Conservation (phyloP, 2,888 invertebrate species). For the Mechanitis mazaeus region DNA sequence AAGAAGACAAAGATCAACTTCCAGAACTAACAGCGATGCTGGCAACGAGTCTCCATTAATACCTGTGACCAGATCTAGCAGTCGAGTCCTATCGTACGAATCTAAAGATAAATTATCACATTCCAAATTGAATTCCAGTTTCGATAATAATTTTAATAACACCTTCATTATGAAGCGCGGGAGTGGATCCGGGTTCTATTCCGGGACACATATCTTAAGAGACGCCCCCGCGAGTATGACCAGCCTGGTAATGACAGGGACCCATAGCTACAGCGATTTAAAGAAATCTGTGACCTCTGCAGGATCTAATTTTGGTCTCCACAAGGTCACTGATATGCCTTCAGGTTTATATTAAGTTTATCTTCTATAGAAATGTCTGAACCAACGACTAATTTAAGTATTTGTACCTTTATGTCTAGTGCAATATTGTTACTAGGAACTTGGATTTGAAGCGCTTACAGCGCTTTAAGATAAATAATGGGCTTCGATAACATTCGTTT, state of each 20-base stretch:
- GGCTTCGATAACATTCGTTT: too few species aligned
- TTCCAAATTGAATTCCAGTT: conserved; percentile 37
- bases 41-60: conserved; percentile 60
- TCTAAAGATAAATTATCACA: conserved; percentile 41
- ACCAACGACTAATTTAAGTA: conserved; percentile 73
- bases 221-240: conserved; percentile 71
- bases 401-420: conserved; percentile 65
- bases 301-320: conserved; percentile 63
- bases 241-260: conserved; percentile 63
- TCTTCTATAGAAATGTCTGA: conserved; percentile 32
- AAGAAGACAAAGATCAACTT: conserved; percentile 60
- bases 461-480: too few species aligned
- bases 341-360: conserved; percentile 80
- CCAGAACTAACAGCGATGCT: conserved; percentile 60
- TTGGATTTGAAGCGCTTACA: conserved; percentile 1
- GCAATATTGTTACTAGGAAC: conserved; percentile 61
- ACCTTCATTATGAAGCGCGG: conserved; percentile 79
- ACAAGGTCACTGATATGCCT: conserved; percentile 84
- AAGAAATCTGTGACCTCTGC: conserved; percentile 64
- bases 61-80: conserved; percentile 54
- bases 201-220: conserved; percentile 72
- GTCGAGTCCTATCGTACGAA: conserved; percentile 47
- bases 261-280: conserved; percentile 65
- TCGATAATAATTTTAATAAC: conserved; percentile 64
- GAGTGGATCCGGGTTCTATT: conserved; percentile 80